phyloP scores from a whole-genome alignment of 2,113 vertebrate species.

The Oryzias javanicus region DNA sequence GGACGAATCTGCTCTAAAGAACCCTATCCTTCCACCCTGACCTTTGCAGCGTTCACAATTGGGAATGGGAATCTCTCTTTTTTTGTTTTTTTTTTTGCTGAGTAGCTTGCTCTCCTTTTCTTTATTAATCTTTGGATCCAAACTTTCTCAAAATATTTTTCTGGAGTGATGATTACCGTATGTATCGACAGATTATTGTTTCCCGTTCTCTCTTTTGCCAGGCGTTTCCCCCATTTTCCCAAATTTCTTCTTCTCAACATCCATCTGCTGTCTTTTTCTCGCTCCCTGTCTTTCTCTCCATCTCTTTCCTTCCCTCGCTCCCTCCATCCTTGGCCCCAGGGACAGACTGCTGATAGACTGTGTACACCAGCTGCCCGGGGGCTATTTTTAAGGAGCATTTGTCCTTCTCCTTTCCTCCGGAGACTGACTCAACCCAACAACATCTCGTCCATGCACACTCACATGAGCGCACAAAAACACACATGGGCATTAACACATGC shows the following conservation, averaged over 20 bases:
- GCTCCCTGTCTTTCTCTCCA: constrained; percentile 23
- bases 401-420: constrained; percentile 77
- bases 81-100: constrained; percentile 48
- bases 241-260: constrained; percentile 62
- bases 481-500: constrained; percentile 75
- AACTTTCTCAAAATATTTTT: constrained; percentile 9
- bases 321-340: constrained; percentile 70
- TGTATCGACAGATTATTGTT: constrained; percentile 19
- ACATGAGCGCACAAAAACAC: constrained; percentile 60
- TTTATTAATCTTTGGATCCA: constrained; percentile 34
- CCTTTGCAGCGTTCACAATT: constrained; percentile 68
- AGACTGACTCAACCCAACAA: constrained; percentile 79
- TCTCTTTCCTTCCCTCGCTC: constrained; percentile 19
- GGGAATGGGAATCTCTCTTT: constrained; percentile 46
- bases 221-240: constrained; percentile 46
- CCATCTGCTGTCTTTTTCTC: constrained; percentile 51
- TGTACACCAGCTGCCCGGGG: constrained; percentile 78
- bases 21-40: constrained; percentile 62
- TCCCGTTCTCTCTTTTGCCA: constrained; percentile 45
- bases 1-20: constrained; percentile 66
- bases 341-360: constrained; percentile 79
- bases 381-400: constrained; percentile 82
- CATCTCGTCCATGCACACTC: constrained; percentile 65
- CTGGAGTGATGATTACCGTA: constrained; percentile 16
- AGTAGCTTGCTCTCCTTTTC: constrained; percentile 53